Conservation (phyloP, 2,113 vertebrate species). For the Dasyornis broadbenti region DNA sequence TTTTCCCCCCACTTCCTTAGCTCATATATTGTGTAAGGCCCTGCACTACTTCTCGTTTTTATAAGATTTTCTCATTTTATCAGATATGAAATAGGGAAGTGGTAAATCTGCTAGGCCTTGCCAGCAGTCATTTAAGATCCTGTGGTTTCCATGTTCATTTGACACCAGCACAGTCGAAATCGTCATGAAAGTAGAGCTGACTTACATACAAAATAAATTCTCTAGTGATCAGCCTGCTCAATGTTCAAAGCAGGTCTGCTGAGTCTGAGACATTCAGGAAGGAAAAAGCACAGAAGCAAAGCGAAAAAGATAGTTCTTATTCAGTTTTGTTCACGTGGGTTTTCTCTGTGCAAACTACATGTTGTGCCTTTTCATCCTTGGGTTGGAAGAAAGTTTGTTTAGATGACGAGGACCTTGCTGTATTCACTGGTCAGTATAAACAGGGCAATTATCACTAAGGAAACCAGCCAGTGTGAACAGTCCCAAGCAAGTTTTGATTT, state of each 20-base stretch:
- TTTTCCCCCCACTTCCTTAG: accelerated
- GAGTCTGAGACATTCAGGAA: neutral
- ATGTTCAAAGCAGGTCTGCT: neutral
- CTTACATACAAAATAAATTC: neutral
- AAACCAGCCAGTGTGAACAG: neutral
- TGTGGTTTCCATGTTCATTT: neutral
- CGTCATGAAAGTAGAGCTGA: neutral
- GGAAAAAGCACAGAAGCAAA: neutral
- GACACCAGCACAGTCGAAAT: neutral
- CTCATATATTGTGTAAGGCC: neutral
- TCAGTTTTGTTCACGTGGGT: neutral
- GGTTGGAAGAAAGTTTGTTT: neutral
- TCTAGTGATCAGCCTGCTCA: neutral
- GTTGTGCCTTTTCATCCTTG: neutral
- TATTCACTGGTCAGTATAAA: neutral
- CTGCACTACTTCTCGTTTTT: neutral
- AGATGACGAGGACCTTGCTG: neutral
- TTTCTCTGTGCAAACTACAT: neutral
- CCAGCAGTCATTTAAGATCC: neutral
- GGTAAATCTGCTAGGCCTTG: neutral
- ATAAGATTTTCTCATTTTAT: neutral
- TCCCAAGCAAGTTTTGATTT: neutral
- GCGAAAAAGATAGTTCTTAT: neutral
- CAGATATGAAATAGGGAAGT: neutral
- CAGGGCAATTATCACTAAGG: neutral